Conservation (phyloP, 2,888 invertebrate species). For the Lochmaea capreae region DNA sequence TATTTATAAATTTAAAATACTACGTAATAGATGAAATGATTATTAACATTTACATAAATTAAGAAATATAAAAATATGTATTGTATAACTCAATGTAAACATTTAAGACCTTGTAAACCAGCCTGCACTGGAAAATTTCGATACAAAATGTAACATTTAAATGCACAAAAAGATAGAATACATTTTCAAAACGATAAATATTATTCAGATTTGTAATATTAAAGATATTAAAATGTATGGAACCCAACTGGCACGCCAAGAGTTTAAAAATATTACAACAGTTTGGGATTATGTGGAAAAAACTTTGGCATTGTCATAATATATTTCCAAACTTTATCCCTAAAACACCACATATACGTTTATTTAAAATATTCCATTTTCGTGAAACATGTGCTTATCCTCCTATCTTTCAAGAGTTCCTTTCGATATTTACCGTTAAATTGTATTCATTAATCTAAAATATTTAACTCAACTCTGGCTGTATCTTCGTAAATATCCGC, state of each 20-base stretch:
- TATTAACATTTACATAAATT: conserved; percentile 1
- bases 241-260: not conserved
- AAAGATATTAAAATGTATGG: not conserved
- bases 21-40: not conserved
- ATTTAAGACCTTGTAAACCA: not conserved
- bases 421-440: too few species aligned
- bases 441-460: too few species aligned
- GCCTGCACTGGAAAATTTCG: not conserved
- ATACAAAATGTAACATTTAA: not conserved
- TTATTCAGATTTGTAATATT: not conserved
- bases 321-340: not conserved
- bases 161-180: not conserved
- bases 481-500: not conserved
- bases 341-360: not conserved
- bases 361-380: not conserved
- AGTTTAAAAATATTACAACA: not conserved
- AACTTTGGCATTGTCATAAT: not conserved
- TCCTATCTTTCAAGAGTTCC: not conserved
- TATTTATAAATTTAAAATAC: conserved; percentile 1
- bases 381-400: not conserved
- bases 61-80: not conserved
- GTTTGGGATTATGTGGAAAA: not conserved
- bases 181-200: not conserved
- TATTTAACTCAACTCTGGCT: not conserved
- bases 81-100: not conserved